Evolutionary conservation across 2,888 invertebrate genomes (phyloP).

Genomic region (Agapetus fuscipes): DNA sequence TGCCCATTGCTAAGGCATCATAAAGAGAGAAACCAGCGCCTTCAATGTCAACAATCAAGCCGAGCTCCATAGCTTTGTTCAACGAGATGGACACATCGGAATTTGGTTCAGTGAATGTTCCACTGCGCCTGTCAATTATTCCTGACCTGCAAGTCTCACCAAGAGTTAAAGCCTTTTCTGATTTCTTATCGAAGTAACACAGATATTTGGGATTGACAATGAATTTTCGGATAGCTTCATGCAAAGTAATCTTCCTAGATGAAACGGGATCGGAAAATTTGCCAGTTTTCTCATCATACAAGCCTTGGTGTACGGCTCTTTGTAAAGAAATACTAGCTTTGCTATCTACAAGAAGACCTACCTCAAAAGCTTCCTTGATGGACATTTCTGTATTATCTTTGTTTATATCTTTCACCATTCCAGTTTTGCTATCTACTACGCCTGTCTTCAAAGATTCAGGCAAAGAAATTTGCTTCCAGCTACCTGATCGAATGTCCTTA

Average conservation of each 20-base stretch:
- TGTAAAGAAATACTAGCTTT: conserved; percentile 76
- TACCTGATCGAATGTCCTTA: conserved; percentile 64
- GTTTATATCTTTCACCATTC: conserved; percentile 60
- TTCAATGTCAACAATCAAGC: conserved; percentile 79
- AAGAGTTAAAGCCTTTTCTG: conserved; percentile 60
- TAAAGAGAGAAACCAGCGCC: conserved; percentile 72
- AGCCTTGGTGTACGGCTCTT: conserved; percentile 74
- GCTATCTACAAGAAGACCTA: conserved; percentile 70
- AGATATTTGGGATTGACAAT: conserved; percentile 71
- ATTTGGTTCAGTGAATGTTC: conserved; percentile 65
- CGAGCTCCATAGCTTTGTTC: conserved; percentile 65
- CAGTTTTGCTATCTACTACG: conserved; percentile 61
- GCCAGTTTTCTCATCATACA: conserved; percentile 71
- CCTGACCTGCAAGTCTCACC: conserved; percentile 74
- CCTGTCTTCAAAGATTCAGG: conserved; percentile 67
- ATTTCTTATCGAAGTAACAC: conserved; percentile 70
- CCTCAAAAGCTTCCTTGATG: conserved; percentile 67
- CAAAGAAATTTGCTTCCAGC: conserved; percentile 69
- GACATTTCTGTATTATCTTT: conserved; percentile 57
- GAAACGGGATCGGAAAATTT: conserved; percentile 75
- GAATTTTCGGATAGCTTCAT: conserved; percentile 74
- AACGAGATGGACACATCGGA: conserved; percentile 56
- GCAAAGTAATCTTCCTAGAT: conserved; percentile 67
- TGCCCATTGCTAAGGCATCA: conserved; percentile 67
- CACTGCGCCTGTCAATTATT: conserved; percentile 69